phyloP scores from a whole-genome alignment of 2,888 invertebrate genomes.

The Apodemia duryi region DNA sequence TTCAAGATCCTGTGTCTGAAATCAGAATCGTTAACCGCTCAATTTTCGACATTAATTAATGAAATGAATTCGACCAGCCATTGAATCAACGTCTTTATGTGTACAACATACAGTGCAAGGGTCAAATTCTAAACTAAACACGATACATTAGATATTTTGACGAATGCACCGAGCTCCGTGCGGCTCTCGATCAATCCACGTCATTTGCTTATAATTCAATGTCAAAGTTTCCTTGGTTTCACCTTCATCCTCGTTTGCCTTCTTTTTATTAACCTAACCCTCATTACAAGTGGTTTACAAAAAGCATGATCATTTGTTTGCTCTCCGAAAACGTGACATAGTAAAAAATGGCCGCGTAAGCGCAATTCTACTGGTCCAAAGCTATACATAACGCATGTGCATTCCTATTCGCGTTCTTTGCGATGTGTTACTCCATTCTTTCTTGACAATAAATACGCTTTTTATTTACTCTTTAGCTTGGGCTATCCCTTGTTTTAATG shows the following conservation, averaged over 20 bases:
- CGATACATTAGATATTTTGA: constrained; percentile 6
- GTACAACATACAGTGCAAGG: constrained; percentile 1
- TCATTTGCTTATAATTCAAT: constrained; percentile 13
- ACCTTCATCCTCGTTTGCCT: constrained; percentile 12
- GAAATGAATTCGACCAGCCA: background rate
- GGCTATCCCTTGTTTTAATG: background rate
- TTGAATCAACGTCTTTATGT: constrained; percentile 3
- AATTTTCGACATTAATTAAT: too few relatives aligned
- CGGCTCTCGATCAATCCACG: constrained; percentile 7
- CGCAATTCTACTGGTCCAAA: background rate
- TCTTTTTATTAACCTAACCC: constrained; percentile 9
- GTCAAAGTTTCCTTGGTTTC: constrained; percentile 14
- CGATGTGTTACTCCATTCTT: constrained; percentile 1
- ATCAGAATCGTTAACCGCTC: too few relatives aligned
- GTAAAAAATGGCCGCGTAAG: constrained; percentile 4
- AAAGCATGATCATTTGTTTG: constrained; percentile 1
- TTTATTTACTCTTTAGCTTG: background rate
- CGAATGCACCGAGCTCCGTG: constrained; percentile 1
- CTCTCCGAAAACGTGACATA: constrained; percentile 3
- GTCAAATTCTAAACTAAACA: constrained; percentile 13
- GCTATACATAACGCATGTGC: constrained; percentile 7
- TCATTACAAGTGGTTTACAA: constrained; percentile 13
- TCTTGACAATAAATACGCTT: background rate
- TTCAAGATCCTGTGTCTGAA: too few relatives aligned
- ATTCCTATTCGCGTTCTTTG: background rate